A percentile compares a stretch with the other conserved stretches of the same genome.
Conservation (phyloP, 2,888 invertebrate species). For the Dicyrtomina minuta region DNA sequence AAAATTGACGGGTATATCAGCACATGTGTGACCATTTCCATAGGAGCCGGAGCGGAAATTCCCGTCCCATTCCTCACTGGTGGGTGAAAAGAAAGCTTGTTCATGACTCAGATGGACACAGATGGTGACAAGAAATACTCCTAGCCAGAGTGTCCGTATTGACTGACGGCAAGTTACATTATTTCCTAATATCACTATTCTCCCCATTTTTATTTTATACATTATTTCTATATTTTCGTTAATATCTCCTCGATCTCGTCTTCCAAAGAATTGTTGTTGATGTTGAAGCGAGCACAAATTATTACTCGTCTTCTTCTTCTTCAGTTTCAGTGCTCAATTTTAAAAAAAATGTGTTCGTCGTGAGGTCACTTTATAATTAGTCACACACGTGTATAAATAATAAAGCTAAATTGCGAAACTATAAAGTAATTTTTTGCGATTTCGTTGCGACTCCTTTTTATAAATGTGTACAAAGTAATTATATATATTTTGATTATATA, state of each 20-base stretch:
- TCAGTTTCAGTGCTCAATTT: too few relatives aligned
- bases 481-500: not conserved
- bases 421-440: too few relatives aligned
- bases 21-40: slow-evolving; percentile 58
- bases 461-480: too few relatives aligned
- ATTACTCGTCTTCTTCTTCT: too few relatives aligned
- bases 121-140: slow-evolving; percentile 34
- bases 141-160: slow-evolving; percentile 19
- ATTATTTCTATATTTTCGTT: not conserved
- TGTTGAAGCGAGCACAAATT: too few relatives aligned
- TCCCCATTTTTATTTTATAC: not conserved
- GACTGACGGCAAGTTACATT: not conserved
- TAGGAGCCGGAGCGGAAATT: slow-evolving; percentile 47
- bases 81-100: slow-evolving; percentile 41
- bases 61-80: slow-evolving; percentile 48
- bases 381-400: too few relatives aligned
- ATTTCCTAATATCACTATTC: not conserved
- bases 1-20: slow-evolving; percentile 64
- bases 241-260: too few relatives aligned
- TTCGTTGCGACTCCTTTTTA: too few relatives aligned
- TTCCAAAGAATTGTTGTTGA: not conserved
- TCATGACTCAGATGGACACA: slow-evolving; percentile 45
- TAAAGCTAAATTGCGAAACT: too few relatives aligned
- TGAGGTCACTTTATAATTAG: too few relatives aligned
- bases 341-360: too few relatives aligned